Evolutionary conservation across 2,888 invertebrate genomes (phyloP), one percentile per base, ranked within the genome.

Genomic region (Cecidostiba fungosa): DNA sequence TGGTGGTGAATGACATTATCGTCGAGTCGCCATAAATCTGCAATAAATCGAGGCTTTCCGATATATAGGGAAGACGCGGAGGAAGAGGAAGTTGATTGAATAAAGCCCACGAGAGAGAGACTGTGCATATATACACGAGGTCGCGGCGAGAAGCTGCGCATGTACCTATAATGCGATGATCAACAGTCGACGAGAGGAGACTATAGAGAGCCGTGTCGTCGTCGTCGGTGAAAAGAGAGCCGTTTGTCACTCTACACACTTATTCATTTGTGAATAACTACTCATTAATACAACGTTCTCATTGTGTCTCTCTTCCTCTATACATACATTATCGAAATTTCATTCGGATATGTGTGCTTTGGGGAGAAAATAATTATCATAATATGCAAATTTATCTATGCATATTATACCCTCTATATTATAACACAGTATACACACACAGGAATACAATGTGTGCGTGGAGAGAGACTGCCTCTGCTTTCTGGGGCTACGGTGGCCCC

Each of bases 31-130:
- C 50, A 50, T 50, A 50, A 50, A 50, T 50, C 54, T 19, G 54
- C n/a, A n/a, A 59, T 59, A 59, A 59, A 59, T 59, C 54, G 54
- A 59, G 54, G 23, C n/a, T 59, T 59, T 59, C 54, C 54, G 54
- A 59, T 59, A 59, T 2, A n/a, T n/a, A n/a, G 54, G n/a, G n/a
- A 59, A 59, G 54, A 59, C 23, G 23, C 19, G 54, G n/a, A 59
- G 54, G n/a, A 59, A 59, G 54, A 59, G 54, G 54, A 59, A n/a
- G n/a, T 59, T 59, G n/a, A 59, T 59, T 59, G 54, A 59, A 59
- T 59, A 59, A 59, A 59, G n/a, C n/a, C n/a, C 54, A 50, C 50
- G n/a, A 59, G 54, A 59, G 54, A 1, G 54, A n/a, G 19, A 8
- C 19, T n/a, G 8, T 59, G n/a, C n/a, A 59, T 59, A 59, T n/a